A percentile compares a stretch with the other conserved stretches of the same genome.
These are phyloP conservation scores for Andrena trimmerana DNA, from an alignment of 2,888 invertebrate genomes.

Conservation along the genomic window DNA sequence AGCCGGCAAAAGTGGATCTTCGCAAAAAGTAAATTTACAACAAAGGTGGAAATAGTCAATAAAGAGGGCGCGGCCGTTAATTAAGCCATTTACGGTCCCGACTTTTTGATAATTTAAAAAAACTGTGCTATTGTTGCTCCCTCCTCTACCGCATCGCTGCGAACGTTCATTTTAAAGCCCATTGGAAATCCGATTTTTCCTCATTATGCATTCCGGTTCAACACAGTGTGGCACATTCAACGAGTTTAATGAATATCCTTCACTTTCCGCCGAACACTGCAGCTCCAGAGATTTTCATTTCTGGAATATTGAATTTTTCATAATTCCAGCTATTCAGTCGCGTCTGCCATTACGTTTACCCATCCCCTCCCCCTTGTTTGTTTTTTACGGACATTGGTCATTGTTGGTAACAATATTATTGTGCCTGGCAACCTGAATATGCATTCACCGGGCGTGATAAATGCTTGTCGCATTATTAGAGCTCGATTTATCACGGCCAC, in stretches of 20 bases:
- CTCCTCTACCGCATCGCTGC: too few species aligned
- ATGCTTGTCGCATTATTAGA: constrained; percentile 33
- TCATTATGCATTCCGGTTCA: background rate
- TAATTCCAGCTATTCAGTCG: background rate
- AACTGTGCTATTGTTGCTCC: too few species aligned
- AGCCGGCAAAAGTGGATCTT: too few species aligned
- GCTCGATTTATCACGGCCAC: constrained; percentile 32
- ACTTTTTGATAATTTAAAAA: too few species aligned
- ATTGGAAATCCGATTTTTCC: background rate
- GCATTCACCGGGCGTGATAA: constrained; percentile 31
- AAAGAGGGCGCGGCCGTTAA: too few species aligned
- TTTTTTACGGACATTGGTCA: constrained; percentile 22
- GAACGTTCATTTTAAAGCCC: too few species aligned
- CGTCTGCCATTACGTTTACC: background rate
- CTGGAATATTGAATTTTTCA: constrained; percentile 4
- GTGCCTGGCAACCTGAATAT: constrained; percentile 16
- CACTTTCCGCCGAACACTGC: background rate
- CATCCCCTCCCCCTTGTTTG: background rate
- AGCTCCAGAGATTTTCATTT: constrained; percentile 2
- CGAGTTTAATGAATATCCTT: background rate
- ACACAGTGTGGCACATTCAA: background rate
- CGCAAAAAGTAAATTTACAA: too few species aligned
- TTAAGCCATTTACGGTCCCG: too few species aligned
- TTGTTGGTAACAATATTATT: constrained; percentile 27
- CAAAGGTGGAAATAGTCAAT: too few species aligned